Conservation (phyloP, 2,888 invertebrate genomes). For the Galeopsomyia nigrocyanea region DNA sequence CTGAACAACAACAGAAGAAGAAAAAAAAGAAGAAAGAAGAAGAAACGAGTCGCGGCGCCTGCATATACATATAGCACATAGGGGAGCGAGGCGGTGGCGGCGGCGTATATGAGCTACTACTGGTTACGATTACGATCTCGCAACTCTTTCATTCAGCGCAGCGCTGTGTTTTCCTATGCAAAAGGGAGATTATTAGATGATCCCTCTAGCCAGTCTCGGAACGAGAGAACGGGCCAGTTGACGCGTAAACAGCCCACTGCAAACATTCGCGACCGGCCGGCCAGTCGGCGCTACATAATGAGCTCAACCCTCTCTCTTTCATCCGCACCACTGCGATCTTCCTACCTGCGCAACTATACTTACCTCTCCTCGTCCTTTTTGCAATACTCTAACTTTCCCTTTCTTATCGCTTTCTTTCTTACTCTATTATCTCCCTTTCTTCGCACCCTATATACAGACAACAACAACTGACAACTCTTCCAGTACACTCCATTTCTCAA, state of each 20-base stretch:
- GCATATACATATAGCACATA: conserved; percentile 12
- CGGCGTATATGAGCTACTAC: background rate
- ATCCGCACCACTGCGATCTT: no score
- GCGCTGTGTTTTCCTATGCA: conserved; percentile 37
- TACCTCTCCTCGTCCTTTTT: background rate
- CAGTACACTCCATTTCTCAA: no score
- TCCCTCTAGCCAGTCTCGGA: conserved; percentile 10
- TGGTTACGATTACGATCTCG: conserved; percentile 36
- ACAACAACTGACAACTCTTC: no score
- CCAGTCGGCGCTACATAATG: conserved; percentile 9
- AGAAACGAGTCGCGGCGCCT: no score
- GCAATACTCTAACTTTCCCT: no score
- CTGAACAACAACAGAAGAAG: no score
- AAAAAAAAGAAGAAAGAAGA: no score
- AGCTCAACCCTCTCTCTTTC: conserved; percentile 1
- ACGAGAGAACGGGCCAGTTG: no score
- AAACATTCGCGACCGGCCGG: conserved; percentile 45
- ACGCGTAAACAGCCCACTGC: conserved; percentile 49
- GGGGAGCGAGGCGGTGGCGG: background rate
- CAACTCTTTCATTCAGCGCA: background rate
- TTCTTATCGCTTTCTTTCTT: no score
- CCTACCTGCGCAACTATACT: conserved; percentile 9
- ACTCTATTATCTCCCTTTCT: no score
- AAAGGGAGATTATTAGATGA: conserved; percentile 47
- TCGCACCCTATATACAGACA: no score